Evolutionary conservation across 1,140 invertebrate species (phyloP).

Genomic region (Cyclargus thomasi): DNA sequence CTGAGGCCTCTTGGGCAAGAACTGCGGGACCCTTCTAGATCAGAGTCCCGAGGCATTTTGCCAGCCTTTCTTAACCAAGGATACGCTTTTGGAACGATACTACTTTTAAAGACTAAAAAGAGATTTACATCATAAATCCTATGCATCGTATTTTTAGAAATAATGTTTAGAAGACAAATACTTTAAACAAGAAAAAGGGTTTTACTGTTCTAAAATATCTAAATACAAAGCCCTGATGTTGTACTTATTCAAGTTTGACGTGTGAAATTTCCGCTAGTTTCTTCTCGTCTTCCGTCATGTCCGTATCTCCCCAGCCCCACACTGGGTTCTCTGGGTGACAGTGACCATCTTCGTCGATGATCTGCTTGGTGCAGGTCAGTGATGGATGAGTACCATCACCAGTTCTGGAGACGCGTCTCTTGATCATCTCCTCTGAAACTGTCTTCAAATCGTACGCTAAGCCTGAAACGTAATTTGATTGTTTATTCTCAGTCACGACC

Average conservation of each 20-base stretch:
- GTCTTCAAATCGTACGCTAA: constrained; percentile 84
- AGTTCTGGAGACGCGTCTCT: constrained; percentile 77
- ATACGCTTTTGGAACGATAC: no score
- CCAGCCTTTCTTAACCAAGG: no score
- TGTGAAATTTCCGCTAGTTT: constrained; percentile 59
- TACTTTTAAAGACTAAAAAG: no score
- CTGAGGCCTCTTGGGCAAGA: no score
- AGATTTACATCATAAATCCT: no score
- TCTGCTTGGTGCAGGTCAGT: constrained; percentile 45
- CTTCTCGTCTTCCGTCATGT: constrained; percentile 67
- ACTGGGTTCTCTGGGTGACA: constrained; percentile 66
- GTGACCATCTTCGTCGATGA: constrained; percentile 41
- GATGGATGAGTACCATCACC: constrained; percentile 81
- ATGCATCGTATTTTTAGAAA: no score
- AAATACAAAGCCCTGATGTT: neutral
- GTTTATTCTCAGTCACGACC: neutral
- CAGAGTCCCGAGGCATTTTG: no score
- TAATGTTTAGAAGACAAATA: no score
- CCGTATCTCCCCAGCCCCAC: constrained; percentile 72
- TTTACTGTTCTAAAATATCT: no score
- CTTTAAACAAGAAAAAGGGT: no score
- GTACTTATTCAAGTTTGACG: constrained; percentile 17
- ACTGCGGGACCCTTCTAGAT: no score
- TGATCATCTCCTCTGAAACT: constrained; percentile 80
- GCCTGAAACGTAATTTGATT: constrained; percentile 59